phyloP scores from a whole-genome alignment of 2,888 invertebrate species.

The Pardosa pseudoannulata region DNA sequence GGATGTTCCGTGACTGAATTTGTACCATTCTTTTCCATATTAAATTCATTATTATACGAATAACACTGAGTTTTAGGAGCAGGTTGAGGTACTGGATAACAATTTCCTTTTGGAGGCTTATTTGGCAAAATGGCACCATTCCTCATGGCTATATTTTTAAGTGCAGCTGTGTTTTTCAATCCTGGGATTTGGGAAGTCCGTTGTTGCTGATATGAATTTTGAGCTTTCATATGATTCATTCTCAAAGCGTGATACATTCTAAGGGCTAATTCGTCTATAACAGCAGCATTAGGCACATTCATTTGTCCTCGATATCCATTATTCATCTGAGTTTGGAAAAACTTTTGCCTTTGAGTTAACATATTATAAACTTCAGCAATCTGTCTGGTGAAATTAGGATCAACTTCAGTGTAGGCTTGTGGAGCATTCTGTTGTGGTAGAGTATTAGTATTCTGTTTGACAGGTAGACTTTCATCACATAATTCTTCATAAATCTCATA shows the following conservation, averaged over 20 bases:
- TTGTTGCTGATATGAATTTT: constrained; percentile 29
- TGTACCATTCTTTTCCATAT: constrained; percentile 15
- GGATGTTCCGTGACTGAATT: constrained; percentile 59
- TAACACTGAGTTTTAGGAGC: background rate
- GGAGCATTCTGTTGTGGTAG: background rate
- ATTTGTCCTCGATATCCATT: constrained; percentile 34
- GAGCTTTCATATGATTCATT: constrained; percentile 60
- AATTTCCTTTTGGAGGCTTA: background rate
- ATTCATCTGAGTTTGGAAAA: constrained; percentile 41
- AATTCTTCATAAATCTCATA: constrained; percentile 62
- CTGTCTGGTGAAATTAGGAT: constrained; percentile 50
- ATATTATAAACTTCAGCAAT: constrained; percentile 63
- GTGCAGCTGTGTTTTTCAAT: background rate
- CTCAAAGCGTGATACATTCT: constrained; percentile 65
- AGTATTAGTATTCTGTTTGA: constrained; percentile 13
- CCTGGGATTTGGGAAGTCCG: background rate
- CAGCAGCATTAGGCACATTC: constrained; percentile 44
- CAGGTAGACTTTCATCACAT: constrained; percentile 25
- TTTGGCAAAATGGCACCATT: background rate
- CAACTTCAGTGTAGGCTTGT: constrained; percentile 30
- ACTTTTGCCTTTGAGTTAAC: constrained; percentile 55
- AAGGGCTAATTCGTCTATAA: constrained; percentile 62
- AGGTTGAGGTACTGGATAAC: background rate
- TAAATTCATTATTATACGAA: background rate
- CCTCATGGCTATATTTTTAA: background rate